phyloP scores from a whole-genome alignment of 1,140 invertebrate genomes.

The Drosophila orosa region DNA sequence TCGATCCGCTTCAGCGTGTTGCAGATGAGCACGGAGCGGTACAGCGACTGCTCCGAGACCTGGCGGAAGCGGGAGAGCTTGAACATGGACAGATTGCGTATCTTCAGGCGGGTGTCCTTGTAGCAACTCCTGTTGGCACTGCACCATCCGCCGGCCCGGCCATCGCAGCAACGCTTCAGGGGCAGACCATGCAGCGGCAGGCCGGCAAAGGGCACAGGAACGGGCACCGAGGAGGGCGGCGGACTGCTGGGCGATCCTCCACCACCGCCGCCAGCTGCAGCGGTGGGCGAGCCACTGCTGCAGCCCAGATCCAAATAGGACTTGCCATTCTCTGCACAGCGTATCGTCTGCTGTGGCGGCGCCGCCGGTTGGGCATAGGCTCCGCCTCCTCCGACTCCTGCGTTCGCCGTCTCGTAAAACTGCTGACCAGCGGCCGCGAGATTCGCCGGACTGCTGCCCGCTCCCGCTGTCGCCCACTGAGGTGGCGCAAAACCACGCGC shows the following conservation, averaged over 20 bases:
- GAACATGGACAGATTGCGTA: conserved; percentile 96
- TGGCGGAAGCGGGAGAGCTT: conserved; percentile 95
- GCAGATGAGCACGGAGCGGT: conserved; percentile 96
- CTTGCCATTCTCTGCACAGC: conserved; percentile 95
- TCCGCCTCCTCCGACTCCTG: conserved; percentile 27
- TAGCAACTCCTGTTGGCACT: conserved; percentile 90
- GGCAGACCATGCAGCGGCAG: conserved; percentile 58
- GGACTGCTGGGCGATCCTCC: conserved; percentile 41
- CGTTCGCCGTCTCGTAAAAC: conserved; percentile 48
- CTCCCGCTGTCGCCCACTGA: conserved; percentile 63
- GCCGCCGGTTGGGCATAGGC: conserved; percentile 56
- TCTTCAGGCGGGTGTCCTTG: conserved; percentile 92
- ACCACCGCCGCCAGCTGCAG: conserved; percentile 20
- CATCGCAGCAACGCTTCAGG: conserved; percentile 89
- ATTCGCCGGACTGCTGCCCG: conserved; percentile 33
- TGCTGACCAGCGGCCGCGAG: conserved; percentile 57
- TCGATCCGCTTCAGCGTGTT: conserved; percentile 96
- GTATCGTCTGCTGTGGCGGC: conserved; percentile 90
- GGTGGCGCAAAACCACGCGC: conserved; percentile 68
- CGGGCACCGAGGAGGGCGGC: conserved; percentile 24
- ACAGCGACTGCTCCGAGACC: conserved; percentile 94
- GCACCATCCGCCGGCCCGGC: conserved; percentile 90
- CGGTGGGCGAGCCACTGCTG: conserved; percentile 85
- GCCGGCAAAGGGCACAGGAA: conserved; percentile 33
- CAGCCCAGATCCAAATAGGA: conserved; percentile 94